A percentile compares a stretch with the other conserved stretches of the same genome.
Conservation (phyloP, 2,888 invertebrate genomes). For the Autographa gamma region DNA sequence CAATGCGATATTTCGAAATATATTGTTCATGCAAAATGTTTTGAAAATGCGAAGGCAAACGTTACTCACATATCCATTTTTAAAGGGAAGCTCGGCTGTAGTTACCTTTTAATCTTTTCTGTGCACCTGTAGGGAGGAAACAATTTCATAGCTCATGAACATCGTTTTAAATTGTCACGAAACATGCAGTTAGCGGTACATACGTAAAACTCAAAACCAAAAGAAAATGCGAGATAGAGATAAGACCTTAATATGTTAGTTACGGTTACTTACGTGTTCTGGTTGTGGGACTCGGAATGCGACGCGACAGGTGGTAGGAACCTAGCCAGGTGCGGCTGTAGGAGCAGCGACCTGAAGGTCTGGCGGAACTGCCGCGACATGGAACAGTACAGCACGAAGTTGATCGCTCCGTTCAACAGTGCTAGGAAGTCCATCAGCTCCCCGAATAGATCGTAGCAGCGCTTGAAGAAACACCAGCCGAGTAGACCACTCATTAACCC, state of each 20-base stretch:
- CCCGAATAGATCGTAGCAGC: conserved; percentile 94
- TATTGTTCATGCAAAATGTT: conserved; percentile 9
- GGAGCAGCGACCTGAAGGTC: conserved; percentile 92
- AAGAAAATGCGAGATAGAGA: conserved; percentile 20
- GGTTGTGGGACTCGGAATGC: conserved; percentile 90
- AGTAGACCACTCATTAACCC: conserved; percentile 92
- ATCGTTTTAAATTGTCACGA: conserved; percentile 43
- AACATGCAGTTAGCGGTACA: conserved; percentile 46
- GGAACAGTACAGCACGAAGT: conserved; percentile 97
- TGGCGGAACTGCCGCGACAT: conserved; percentile 98
- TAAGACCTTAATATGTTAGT: conserved; percentile 6
- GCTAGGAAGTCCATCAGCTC: conserved; percentile 97
- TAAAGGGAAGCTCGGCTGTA: conserved; percentile 69
- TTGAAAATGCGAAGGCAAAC: conserved; percentile 38
- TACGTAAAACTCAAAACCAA: conserved; percentile 13
- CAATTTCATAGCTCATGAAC: conserved; percentile 63
- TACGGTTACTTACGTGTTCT: conserved; percentile 89
- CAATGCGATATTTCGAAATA: conserved; percentile 13
- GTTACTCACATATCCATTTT: conserved; percentile 75
- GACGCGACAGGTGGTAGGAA: conserved; percentile 89
- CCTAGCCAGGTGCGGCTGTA: conserved; percentile 90
- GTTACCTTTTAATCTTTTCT: conserved; percentile 84
- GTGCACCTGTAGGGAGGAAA: conserved; percentile 81
- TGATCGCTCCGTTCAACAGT: conserved; percentile 96
- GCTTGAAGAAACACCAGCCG: conserved; percentile 92